Evolutionary conservation across 2,888 invertebrate species (phyloP), one percentile per base, ranked within the genome.

Genomic region (Azorinus chamasolen): DNA sequence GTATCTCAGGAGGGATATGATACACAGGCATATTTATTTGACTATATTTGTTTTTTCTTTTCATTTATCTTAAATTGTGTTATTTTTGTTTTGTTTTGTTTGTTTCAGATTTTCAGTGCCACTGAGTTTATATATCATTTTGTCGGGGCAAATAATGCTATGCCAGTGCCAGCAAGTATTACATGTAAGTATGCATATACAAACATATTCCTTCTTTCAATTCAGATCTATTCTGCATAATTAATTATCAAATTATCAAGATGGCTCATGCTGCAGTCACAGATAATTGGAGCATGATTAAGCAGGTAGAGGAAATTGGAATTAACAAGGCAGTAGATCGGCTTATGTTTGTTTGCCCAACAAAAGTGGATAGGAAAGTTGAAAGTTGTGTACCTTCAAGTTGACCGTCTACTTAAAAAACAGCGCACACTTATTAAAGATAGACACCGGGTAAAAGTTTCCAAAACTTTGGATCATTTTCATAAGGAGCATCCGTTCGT

Each of bases 121-220:
- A 10, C 41, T 41, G 10, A 41, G 41, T 41, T 41, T 41, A 10
- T 12, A 41, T 41, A 12, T 41, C 10, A 41, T 12, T 41, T 41
- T 41, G 41, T 41, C 41, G 14, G 41, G 41, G 41, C 10, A 41
- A 41, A 41, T n/a, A n/a, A n/a, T n/a, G 41, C 41, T 10, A 41
- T 12, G 41, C 41, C 10, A 41, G 41, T 10, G 41, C 41, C 41
- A 41, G 41, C 41, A 10, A 41, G 41, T 41, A 41, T 41, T 41
- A n/a, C 14, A 41, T 41, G 41, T 41, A 41, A 41, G 41, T 41
- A 41, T 41, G 41, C 41, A 41, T 41, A 41, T 41, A 41, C 41
- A 41, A 41, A 41, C 14, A 41, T 41, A 41, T 41, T 41, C 14
- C 14, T 41, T 41, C 41, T 41, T 41, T 10, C 41, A 41, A 41